These are phyloP conservation scores for Cerceris ruficornis DNA, from an alignment of 2,888 invertebrate genomes.

Conservation along the genomic window DNA sequence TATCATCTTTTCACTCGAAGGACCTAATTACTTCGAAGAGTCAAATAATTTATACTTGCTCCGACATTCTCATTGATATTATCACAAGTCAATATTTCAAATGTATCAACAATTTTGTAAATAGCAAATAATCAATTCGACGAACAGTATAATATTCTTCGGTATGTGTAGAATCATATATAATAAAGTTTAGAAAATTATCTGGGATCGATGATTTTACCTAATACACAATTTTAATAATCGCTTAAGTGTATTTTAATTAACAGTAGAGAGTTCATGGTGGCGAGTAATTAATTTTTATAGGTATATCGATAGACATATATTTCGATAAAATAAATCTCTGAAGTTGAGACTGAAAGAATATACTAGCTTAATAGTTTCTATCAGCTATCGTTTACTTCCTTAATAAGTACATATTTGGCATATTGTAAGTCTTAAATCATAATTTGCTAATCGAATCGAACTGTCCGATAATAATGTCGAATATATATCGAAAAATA, in stretches of 20 bases:
- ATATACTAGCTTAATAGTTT: not conserved
- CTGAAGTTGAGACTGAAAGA: not conserved
- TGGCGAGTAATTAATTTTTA: not conserved
- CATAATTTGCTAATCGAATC: not conserved
- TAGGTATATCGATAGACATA: not conserved
- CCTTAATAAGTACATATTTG: constrained; percentile 41
- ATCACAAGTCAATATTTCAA: no score
- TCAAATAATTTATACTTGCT: no score
- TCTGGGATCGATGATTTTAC: not conserved
- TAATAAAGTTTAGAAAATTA: not conserved
- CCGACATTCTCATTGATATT: no score
- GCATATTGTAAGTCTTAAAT: constrained; percentile 26
- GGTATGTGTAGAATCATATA: not conserved
- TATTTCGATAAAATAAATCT: not conserved
- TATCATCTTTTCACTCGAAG: no score
- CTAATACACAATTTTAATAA: not conserved
- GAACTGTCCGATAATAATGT: no score
- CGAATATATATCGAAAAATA: not conserved
- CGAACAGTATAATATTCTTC: no score
- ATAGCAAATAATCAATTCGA: no score
- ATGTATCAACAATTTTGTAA: no score
- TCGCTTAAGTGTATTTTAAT: constrained; percentile 27
- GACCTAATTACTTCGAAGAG: no score
- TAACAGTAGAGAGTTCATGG: constrained; percentile 23
- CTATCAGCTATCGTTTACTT: constrained; percentile 5